These are phyloP conservation scores for Kradibia gibbosae DNA, from an alignment of 1,140 invertebrate genomes.

Conservation along the genomic window DNA sequence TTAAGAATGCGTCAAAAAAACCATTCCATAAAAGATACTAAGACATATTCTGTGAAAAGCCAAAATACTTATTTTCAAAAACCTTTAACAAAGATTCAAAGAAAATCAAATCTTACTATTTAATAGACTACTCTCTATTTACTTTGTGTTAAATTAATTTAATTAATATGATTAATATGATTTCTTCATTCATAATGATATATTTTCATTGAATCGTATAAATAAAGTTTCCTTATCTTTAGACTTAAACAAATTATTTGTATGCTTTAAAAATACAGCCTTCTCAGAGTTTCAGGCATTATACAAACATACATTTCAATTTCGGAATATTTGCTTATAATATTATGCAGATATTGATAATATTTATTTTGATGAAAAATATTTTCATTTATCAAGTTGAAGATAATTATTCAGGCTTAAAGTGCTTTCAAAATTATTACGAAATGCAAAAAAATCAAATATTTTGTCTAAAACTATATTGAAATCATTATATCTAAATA, in stretches of 20 bases:
- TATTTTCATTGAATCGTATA: too few species aligned
- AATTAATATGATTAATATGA: too few species aligned
- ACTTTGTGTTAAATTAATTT: background rate
- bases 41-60: too few species aligned
- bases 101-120: too few species aligned
- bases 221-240: conserved; percentile 6
- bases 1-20: too few species aligned
- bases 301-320: background rate
- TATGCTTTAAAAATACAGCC: background rate
- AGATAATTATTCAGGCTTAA: background rate
- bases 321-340: background rate
- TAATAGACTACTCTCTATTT: background rate
- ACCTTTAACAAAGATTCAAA: too few species aligned
- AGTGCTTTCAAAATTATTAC: too few species aligned
- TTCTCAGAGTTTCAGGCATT: background rate
- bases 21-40: too few species aligned
- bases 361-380: background rate
- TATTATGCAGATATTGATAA: background rate
- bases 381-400: background rate
- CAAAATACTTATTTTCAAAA: too few species aligned
- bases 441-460: too few species aligned
- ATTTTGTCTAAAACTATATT: too few species aligned
- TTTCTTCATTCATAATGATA: background rate
- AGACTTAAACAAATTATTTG: background rate
- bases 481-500: too few species aligned